Evolutionary conservation across 2,797 vertebrate genomes (phyloP), one percentile per base, ranked within the genome.

Genomic region (Esox masquinongy): DNA sequence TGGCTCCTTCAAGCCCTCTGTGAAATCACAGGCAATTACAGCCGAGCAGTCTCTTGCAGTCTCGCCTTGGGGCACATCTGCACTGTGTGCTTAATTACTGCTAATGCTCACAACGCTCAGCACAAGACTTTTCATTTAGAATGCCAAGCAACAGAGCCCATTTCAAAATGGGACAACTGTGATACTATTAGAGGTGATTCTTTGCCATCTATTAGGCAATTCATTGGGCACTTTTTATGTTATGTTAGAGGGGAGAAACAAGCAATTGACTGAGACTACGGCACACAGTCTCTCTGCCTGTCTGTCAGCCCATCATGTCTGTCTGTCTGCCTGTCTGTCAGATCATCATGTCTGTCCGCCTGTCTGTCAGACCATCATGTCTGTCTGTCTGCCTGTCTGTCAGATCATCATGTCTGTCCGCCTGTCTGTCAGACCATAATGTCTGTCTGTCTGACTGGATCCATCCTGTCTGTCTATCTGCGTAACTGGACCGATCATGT

Each of bases 1-100:
- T 6, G 29, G 63, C 67, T 39, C 36, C 67, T 43, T 89, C 67
- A 81, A 80, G 83, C 85, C 50, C 73, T 74, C 76, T 80, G 74
- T 77, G 73, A 79, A 83, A 89, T 90, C 84, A 80, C 82, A 79
- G 70, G 83, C 84, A 86, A 86, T 89, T 86, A 84, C 81, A 82
- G 72, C 76, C 29, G 22, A 76, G 81, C 75, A 59, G 80, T 80
- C 47, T 69, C 12, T 75, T 83, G 83, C 75, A 59, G 80, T 81
- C 47, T 70, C 12, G 76, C 84, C 85, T 56, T 2, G 0, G 78
- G 82, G 76, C 79, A 66, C 75, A 34, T 81, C 72, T 70, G 68
- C 74, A 63, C 19, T 47, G 72, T 72, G 51, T 59, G 26, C 24
- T 66, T 34, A 66, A 66, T 66, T 66, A 66, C 64, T 3, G n/a